Percentiles rank a stretch among this genome's conserved stretches.
phyloP scores from a whole-genome alignment of 2,888 invertebrate species.

The Achlya flavicornis region DNA sequence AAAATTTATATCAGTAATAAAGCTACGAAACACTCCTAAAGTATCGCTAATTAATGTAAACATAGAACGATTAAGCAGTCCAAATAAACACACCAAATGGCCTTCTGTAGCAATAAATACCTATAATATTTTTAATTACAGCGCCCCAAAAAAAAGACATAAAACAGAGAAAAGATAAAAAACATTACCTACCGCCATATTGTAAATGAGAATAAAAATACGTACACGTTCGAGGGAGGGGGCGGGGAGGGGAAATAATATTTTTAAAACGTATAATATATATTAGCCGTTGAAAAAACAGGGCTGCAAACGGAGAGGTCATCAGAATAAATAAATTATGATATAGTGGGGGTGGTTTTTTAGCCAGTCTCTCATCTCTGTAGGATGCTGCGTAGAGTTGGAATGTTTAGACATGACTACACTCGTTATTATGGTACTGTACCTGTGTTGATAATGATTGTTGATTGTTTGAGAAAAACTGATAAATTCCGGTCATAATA shows the following conservation, averaged over 20 bases:
- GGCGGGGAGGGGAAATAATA: constrained; percentile 33
- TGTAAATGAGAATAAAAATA: constrained; percentile 73
- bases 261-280: constrained; percentile 72
- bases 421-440: not conserved
- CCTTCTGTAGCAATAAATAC: constrained; percentile 76
- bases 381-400: constrained; percentile 48
- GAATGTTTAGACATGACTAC: constrained; percentile 35
- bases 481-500: too few species aligned
- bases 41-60: constrained; percentile 83
- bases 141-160: constrained; percentile 71
- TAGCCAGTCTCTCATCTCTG: constrained; percentile 59
- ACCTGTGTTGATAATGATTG: not conserved
- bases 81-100: constrained; percentile 78
- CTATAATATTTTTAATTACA: constrained; percentile 83
- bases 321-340: constrained; percentile 82
- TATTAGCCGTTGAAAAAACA: constrained; percentile 65
- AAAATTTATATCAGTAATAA: constrained; percentile 79
- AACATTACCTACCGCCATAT: constrained; percentile 64
- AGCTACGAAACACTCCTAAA: constrained; percentile 73
- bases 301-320: constrained; percentile 72
- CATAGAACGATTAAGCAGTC: constrained; percentile 77
- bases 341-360: constrained; percentile 72
- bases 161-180: constrained; percentile 74
- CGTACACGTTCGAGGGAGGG: constrained; percentile 30
- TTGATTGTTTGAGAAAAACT: too few species aligned